These are phyloP conservation scores for Cariama cristata DNA, from an alignment of 2,113 vertebrate genomes.

Conservation along the genomic window DNA sequence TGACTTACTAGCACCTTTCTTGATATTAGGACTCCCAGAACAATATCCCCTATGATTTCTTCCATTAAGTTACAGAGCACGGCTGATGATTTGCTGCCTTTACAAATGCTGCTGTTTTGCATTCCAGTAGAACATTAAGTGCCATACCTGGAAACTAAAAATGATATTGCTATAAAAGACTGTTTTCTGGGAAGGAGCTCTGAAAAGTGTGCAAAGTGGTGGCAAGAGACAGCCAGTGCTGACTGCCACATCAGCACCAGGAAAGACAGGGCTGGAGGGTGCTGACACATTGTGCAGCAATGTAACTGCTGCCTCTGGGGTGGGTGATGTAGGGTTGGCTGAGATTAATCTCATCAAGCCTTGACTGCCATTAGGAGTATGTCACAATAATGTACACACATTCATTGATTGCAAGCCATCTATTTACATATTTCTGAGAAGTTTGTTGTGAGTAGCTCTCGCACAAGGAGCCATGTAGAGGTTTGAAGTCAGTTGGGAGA, in stretches of 20 bases:
- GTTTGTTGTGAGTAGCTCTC: neutral
- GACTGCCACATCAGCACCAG: neutral
- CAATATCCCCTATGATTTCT: neutral
- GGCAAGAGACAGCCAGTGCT: neutral
- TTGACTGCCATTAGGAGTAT: neutral
- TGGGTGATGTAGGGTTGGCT: neutral
- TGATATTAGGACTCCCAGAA: neutral
- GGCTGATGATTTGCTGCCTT: neutral
- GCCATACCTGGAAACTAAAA: neutral
- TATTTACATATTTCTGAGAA: neutral
- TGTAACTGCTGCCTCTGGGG: neutral
- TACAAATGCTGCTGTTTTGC: neutral
- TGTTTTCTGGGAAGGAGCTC: neutral
- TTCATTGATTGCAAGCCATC: neutral
- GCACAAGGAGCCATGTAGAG: neutral
- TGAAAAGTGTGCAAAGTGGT: neutral
- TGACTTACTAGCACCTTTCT: neutral
- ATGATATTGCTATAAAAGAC: neutral
- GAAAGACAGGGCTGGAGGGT: neutral
- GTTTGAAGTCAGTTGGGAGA: neutral
- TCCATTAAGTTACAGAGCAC: neutral
- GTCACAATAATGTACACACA: accelerated
- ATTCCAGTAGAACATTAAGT: neutral
- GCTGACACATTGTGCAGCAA: neutral
- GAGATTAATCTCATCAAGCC: neutral